phyloP scores from a whole-genome alignment of 2,113 vertebrate species.

The Alaudala cheleensis region DNA sequence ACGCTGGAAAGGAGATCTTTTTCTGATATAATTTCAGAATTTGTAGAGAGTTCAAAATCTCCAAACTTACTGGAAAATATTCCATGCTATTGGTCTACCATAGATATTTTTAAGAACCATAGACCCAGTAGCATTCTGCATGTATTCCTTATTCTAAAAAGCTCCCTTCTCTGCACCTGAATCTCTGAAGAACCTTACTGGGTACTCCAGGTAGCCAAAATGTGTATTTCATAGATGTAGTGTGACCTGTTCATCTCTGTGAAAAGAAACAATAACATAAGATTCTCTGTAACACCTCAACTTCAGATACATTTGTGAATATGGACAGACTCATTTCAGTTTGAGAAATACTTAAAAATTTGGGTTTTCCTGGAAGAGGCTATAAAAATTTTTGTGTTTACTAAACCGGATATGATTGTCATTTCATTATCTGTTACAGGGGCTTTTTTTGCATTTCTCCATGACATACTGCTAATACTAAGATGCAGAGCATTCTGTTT shows the following conservation, averaged over 20 bases:
- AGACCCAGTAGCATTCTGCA: neutral
- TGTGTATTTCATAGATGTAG: neutral
- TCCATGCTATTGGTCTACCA: neutral
- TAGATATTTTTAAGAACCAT: neutral
- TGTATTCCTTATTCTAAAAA: neutral
- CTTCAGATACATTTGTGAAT: neutral
- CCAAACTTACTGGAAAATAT: neutral
- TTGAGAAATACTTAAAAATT: neutral
- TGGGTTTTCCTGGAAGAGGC: neutral
- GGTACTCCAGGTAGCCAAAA: neutral
- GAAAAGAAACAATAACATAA: neutral
- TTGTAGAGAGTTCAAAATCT: neutral
- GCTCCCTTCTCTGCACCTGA: neutral
- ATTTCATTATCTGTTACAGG: neutral
- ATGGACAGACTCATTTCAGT: neutral
- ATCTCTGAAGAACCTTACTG: neutral
- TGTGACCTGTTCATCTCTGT: neutral
- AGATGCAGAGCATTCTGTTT: neutral
- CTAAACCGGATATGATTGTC: neutral
- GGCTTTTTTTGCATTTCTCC: neutral
- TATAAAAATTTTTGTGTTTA: neutral
- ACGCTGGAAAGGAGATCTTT: neutral
- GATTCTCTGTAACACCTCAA: neutral
- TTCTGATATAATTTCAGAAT: neutral
- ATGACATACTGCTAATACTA: neutral